phyloP scores from a whole-genome alignment of 2,797 vertebrate species.

The Parambassis ranga region DNA sequence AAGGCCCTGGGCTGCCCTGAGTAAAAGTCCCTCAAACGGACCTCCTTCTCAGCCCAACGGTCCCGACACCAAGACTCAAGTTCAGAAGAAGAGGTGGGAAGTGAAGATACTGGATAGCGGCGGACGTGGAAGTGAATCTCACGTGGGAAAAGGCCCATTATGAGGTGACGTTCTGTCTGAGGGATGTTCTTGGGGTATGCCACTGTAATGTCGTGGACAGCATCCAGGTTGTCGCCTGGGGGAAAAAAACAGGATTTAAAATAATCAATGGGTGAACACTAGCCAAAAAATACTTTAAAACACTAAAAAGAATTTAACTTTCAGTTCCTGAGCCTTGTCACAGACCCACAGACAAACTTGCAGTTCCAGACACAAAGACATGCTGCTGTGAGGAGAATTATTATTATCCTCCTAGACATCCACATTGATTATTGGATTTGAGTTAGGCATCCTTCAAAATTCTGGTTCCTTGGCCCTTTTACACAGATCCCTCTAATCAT shows the following conservation, averaged over 20 bases:
- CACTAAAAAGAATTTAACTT: neutral
- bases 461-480: slow-evolving; percentile 7
- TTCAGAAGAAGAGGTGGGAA: slow-evolving; percentile 81
- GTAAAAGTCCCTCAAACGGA: slow-evolving; percentile 88
- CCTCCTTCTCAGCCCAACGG: slow-evolving; percentile 95
- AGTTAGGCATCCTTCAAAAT: slow-evolving; percentile 10
- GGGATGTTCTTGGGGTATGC: slow-evolving; percentile 96
- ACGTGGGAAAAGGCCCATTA: slow-evolving; percentile 88
- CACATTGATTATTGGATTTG: slow-evolving; percentile 3
- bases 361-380: neutral
- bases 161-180: slow-evolving; percentile 93
- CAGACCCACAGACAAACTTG: neutral
- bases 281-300: neutral
- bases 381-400: neutral
- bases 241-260: neutral
- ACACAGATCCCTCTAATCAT: slow-evolving; percentile 29
- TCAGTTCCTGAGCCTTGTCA: neutral
- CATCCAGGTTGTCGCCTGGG: slow-evolving; percentile 91
- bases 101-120: slow-evolving; percentile 82
- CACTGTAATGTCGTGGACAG: slow-evolving; percentile 95
- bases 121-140: slow-evolving; percentile 96
- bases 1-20: slow-evolving; percentile 79
- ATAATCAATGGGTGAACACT: neutral
- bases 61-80: slow-evolving; percentile 92
- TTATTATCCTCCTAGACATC: neutral